Evolutionary conservation across 2,113 vertebrate species (phyloP), one percentile per base, ranked within the genome.

Genomic region (Cathartes aura): DNA sequence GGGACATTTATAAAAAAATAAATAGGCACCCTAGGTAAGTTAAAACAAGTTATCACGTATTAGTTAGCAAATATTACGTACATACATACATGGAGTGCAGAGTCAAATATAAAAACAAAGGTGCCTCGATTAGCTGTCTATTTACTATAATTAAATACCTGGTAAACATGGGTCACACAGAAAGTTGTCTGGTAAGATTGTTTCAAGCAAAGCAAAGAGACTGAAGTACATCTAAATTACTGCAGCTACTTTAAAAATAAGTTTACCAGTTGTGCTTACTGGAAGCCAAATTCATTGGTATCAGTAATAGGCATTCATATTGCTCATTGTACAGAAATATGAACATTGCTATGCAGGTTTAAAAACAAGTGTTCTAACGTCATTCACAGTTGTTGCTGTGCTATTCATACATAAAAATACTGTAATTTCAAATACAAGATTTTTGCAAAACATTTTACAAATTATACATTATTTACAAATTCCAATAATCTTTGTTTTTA

Each of bases 21-120:
- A 98, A 97, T 96, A 98, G 97, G 97, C 96, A 98, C 94, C 92
- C 94, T 96, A 96, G 82, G 95, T 93, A 97, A 97, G 91, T 96
- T 96, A 97, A 96, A 97, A 94, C 47, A 22, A 93, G 63, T 93
- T 93, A 82, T 80, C 90, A 93, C 94, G 67, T 85, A 96, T 95
- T 90, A 90, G 73, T 97, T 90, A 96, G 90, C 86, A 98, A 96
- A 93, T 91, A 97, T 76, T 93, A 82, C 36, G 3, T 95, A 94
- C 97, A 32, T 94, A 93, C 96, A 42, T 78, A 93, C 60, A 81
- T 76, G 91, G 93, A 98, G 90, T 97, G 79, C 90, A 92, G 63
- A 95, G 60, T 97, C 94, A 96, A 89, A 89, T 97, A 82, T 82
- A 94, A 98, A 97, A 97, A 68, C 19, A 64, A 91, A 96, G 93